These are phyloP conservation scores for Epinotia demarniana DNA, from an alignment of 2,888 invertebrate species.

Conservation along the genomic window DNA sequence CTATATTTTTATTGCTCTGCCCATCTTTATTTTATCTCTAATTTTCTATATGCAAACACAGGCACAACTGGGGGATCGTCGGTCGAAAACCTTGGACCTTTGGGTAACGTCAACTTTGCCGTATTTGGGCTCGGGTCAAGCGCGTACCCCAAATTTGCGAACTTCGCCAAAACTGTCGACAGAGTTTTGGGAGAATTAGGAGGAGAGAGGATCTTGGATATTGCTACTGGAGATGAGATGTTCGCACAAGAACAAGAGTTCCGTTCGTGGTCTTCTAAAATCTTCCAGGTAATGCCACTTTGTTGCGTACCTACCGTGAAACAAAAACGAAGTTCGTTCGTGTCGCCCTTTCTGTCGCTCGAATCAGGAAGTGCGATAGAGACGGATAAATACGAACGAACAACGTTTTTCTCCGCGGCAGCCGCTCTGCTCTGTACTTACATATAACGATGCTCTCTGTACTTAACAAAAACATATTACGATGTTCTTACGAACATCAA, in stretches of 20 bases:
- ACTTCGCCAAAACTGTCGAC: slow-evolving; percentile 96
- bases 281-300: slow-evolving; percentile 88
- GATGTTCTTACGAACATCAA: too few species aligned
- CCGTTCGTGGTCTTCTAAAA: slow-evolving; percentile 93
- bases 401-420: too few species aligned
- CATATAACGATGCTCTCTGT: too few species aligned
- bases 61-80: slow-evolving; percentile 89
- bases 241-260: slow-evolving; percentile 98
- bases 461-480: too few species aligned
- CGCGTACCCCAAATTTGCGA: slow-evolving; percentile 98
- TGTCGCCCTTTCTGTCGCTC: too few species aligned
- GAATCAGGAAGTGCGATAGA: too few species aligned
- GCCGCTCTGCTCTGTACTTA: too few species aligned
- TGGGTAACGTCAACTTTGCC: slow-evolving; percentile 96
- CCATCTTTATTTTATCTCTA: not conserved
- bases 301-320: not conserved
- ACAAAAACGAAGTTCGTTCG: too few species aligned
- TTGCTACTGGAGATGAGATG: slow-evolving; percentile 96
- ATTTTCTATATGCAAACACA: slow-evolving; percentile 79
- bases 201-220: slow-evolving; percentile 92
- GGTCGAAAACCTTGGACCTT: slow-evolving; percentile 92
- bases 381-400: too few species aligned
- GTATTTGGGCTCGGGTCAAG: slow-evolving; percentile 98
- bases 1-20: not conserved
- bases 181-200: slow-evolving; percentile 94